A percentile compares a stretch with the other conserved stretches of the same genome.
These are phyloP conservation scores for Trichomalopsis sarcophagae DNA, from an alignment of 1,140 invertebrate species.

Conservation along the genomic window DNA sequence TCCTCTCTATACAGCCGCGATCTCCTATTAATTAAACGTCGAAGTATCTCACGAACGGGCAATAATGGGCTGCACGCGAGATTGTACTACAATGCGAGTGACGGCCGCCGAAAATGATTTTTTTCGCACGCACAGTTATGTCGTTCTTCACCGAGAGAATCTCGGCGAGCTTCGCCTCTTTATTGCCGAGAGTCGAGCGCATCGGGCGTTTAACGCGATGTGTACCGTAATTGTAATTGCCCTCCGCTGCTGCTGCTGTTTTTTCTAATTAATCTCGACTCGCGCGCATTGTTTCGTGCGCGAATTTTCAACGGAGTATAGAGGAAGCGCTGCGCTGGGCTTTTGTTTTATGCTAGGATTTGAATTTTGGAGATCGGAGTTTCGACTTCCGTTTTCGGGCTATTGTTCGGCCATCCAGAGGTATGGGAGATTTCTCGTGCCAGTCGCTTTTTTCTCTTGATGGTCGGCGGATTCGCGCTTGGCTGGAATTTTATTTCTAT, in stretches of 20 bases:
- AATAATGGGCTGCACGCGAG: neutral
- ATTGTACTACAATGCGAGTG: neutral
- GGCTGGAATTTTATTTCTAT: neutral
- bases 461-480: neutral
- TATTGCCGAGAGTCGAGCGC: neutral
- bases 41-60: neutral
- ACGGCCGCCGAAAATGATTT: neutral
- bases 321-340: neutral
- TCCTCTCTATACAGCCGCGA: no score
- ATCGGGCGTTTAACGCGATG: constrained; percentile 38
- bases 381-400: neutral
- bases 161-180: neutral
- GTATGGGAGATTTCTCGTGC: no score
- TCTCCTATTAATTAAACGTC: neutral
- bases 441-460: neutral
- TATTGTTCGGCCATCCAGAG: neutral
- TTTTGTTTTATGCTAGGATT: neutral
- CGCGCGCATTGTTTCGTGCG: neutral
- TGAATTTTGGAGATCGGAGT: neutral
- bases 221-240: constrained; percentile 69
- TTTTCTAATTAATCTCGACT: constrained; percentile 13
- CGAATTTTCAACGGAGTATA: neutral
- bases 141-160: neutral
- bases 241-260: neutral
- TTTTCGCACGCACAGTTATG: constrained; percentile 10